Conservation (phyloP, 2,888 invertebrate species). For the Harpalus rubripes region DNA sequence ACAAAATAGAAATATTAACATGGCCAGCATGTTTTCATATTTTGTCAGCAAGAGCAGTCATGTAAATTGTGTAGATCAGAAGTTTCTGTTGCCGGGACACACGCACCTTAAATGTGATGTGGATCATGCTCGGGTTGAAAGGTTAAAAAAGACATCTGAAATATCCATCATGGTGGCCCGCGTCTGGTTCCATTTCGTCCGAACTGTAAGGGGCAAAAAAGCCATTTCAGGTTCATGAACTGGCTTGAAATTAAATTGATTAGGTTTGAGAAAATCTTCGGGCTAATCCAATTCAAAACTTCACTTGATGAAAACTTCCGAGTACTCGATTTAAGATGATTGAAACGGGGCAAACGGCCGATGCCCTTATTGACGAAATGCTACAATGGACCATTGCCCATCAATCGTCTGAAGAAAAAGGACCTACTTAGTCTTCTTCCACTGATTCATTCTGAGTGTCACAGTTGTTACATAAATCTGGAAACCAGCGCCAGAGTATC, state of each 20-base stretch:
- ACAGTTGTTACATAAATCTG: conserved; percentile 53
- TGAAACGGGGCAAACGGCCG: conserved; percentile 61
- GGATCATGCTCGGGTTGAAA: conserved; percentile 68
- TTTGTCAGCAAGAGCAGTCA: conserved; percentile 41
- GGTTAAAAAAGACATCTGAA: conserved; percentile 67
- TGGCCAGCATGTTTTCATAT: conserved; percentile 69
- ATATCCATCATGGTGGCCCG: conserved; percentile 65
- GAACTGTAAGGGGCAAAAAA: conserved; percentile 67
- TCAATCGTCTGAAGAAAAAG: conserved; percentile 67
- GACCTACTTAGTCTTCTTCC: conserved; percentile 67
- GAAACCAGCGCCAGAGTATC: conserved; percentile 32
- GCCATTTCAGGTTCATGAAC: conserved; percentile 65
- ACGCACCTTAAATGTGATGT: conserved; percentile 69
- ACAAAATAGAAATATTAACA: conserved; percentile 69
- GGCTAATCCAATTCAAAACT: conserved; percentile 66
- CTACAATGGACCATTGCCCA: conserved; percentile 63
- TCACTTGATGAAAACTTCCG: conserved; percentile 63
- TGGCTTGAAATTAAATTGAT: conserved; percentile 68
- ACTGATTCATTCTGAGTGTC: conserved; percentile 64
- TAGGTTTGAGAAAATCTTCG: conserved; percentile 68
- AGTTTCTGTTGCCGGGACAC: conserved; percentile 68
- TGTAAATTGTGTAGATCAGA: conserved; percentile 68
- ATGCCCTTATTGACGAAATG: conserved; percentile 59
- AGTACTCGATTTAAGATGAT: conserved; percentile 66
- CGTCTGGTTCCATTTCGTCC: conserved; percentile 67